Evolutionary conservation across 2,797 vertebrate genomes (phyloP).

Genomic region (Labroides dimidiatus): DNA sequence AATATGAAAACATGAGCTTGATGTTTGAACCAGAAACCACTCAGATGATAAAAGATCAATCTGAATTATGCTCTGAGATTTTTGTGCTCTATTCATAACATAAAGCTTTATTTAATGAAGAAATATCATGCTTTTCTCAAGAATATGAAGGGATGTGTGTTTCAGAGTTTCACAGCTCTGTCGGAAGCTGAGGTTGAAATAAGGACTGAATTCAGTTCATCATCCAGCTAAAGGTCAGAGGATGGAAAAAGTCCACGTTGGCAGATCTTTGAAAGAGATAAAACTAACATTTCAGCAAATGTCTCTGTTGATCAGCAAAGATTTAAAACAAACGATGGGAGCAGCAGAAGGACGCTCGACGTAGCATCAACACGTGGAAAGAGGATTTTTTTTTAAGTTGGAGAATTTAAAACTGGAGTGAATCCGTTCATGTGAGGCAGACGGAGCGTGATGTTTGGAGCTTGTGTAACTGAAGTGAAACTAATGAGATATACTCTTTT

Average conservation of each 20-base stretch:
- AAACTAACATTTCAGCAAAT: background rate
- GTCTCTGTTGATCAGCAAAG: background rate
- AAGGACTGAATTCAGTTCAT: background rate
- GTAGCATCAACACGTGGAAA: background rate
- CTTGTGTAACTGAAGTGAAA: constrained; percentile 2
- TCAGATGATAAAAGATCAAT: too few species aligned
- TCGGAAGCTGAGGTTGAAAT: too few species aligned
- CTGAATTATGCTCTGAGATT: too few species aligned
- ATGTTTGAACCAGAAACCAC: too few species aligned
- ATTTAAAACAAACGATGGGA: too few species aligned
- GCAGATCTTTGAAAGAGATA: background rate
- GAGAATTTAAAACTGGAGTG: background rate
- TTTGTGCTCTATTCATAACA: too few species aligned
- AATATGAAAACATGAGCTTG: too few species aligned
- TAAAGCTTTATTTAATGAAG: too few species aligned
- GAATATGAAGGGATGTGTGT: too few species aligned
- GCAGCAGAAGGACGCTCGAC: background rate
- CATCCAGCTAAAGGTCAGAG: background rate
- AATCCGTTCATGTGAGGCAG: background rate
- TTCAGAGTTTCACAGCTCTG: too few species aligned
- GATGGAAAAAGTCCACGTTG: background rate
- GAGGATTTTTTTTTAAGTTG: background rate
- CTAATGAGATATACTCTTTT: background rate
- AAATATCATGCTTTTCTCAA: too few species aligned
- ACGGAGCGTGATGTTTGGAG: background rate